Conservation (phyloP, 64 coral and sea anemone genomes). For the Hydrozoanthus tunicans region DNA sequence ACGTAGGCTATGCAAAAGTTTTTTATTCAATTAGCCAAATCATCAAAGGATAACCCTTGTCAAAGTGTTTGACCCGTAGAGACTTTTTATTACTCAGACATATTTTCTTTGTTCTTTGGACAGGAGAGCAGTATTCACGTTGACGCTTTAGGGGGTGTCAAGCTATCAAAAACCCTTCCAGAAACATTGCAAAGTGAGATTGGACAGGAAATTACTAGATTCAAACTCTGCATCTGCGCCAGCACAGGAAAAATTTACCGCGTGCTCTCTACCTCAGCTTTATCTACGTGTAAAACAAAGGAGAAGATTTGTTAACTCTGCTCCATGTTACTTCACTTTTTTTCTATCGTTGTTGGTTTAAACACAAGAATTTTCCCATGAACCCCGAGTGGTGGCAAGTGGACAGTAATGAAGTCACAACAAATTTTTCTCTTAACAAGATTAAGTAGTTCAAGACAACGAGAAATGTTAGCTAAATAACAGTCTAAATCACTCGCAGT, state of each 20-base stretch:
- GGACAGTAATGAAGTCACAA: no score
- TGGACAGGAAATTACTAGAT: constrained; percentile 10
- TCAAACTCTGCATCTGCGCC: constrained; percentile 46
- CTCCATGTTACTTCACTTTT: neutral
- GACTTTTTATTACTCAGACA: neutral
- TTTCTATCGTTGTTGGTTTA: no score
- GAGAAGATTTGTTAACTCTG: constrained; percentile 31
- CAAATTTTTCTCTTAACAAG: no score
- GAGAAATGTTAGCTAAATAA: no score
- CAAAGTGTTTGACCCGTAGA: no score
- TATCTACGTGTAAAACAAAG: constrained; percentile 32
- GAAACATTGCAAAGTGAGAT: constrained; percentile 16
- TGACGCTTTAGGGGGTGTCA: constrained; percentile 17
- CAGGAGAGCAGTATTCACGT: constrained; percentile 17
- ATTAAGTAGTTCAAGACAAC: no score
- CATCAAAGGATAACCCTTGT: no score
- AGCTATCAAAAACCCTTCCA: neutral
- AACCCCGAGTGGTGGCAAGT: no score
- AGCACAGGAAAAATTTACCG: constrained; percentile 39
- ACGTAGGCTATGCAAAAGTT: no score
- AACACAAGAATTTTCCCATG: no score
- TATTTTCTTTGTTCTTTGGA: constrained; percentile 16
- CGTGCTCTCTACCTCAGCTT: constrained; percentile 1
- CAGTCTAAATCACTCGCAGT: no score
- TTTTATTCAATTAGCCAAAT: neutral